These are phyloP conservation scores for Adelosebastes latens DNA, from an alignment of 2,797 vertebrate species.

Conservation along the genomic window DNA sequence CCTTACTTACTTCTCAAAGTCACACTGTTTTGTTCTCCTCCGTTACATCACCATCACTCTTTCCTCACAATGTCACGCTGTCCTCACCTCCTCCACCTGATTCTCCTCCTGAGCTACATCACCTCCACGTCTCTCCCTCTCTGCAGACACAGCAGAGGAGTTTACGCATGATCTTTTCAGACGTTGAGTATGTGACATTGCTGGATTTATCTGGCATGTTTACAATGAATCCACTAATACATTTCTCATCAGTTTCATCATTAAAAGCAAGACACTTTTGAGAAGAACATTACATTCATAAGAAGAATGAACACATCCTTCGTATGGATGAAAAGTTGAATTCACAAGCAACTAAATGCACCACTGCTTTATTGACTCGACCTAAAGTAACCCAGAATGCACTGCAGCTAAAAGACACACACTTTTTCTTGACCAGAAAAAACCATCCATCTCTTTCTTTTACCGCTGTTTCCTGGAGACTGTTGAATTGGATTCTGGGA, in stretches of 20 bases:
- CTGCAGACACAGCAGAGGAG: background rate
- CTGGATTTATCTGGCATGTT: background rate
- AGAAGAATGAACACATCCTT: background rate
- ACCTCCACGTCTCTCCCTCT: background rate
- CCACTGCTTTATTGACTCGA: background rate
- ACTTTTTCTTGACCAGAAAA: no score
- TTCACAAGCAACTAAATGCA: background rate
- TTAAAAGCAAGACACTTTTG: background rate
- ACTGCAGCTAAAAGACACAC: background rate
- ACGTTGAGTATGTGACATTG: background rate
- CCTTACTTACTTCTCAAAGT: background rate
- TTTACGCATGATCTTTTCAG: background rate
- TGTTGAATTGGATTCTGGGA: background rate
- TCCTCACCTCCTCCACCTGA: conserved; percentile 14
- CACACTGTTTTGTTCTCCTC: background rate
- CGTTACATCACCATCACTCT: background rate
- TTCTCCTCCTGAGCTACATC: background rate
- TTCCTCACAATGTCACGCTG: background rate
- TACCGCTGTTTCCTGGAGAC: background rate
- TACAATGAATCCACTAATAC: no score
- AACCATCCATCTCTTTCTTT: no score
- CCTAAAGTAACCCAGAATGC: background rate
- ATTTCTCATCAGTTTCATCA: background rate
- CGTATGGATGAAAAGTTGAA: background rate
- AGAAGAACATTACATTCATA: background rate